Evolutionary conservation across 2,797 vertebrate species (phyloP).

Genomic region (Enteromius argenteus): DNA sequence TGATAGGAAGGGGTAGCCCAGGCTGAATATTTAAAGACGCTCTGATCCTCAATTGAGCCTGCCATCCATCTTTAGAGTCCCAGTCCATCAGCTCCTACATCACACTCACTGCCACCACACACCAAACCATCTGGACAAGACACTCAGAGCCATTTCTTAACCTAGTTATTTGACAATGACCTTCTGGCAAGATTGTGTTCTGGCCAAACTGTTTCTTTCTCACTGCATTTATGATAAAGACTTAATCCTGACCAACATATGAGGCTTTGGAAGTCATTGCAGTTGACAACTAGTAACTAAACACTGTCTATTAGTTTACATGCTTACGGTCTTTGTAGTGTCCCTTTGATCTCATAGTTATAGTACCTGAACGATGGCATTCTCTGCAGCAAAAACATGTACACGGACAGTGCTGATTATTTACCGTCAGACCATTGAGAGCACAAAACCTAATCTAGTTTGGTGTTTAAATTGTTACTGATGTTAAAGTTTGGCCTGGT

Average conservation of each 20-base stretch:
- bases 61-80: constrained; percentile 56
- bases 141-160: constrained; percentile 10
- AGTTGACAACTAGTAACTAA: background rate
- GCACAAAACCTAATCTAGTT: background rate
- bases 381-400: background rate
- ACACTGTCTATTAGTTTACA: background rate
- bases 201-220: constrained; percentile 17
- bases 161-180: constrained; percentile 18
- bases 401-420: background rate
- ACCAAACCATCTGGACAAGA: constrained; percentile 25
- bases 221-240: background rate
- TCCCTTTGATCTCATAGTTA: background rate
- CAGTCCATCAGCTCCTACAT: constrained; percentile 23
- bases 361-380: background rate
- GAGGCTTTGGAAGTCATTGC: background rate
- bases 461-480: background rate
- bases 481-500: background rate
- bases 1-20: constrained; percentile 52
- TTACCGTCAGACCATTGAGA: background rate
- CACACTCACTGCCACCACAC: background rate
- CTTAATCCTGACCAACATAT: background rate
- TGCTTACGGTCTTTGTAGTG: background rate
- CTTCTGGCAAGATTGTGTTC: constrained; percentile 2
- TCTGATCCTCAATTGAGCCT: constrained; percentile 65
- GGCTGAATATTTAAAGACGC: constrained; percentile 72